Conservation (phyloP, 2,113 vertebrate species). For the Loxodonta africana region DNA sequence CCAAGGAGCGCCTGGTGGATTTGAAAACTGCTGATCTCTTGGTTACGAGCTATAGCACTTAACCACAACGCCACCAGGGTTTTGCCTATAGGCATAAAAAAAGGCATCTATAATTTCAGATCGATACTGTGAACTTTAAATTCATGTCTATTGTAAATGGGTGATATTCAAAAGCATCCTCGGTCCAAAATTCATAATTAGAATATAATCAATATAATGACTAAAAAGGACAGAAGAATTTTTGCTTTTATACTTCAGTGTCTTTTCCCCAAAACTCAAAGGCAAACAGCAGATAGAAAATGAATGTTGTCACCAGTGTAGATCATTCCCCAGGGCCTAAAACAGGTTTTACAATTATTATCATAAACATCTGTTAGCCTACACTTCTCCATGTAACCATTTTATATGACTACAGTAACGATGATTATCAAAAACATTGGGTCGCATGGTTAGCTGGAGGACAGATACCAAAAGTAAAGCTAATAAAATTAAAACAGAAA, state of each 20-base stretch:
- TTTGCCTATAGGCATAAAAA: no score
- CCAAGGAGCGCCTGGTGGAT: no score
- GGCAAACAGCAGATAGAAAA: neutral
- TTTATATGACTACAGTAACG: slow-evolving; percentile 2
- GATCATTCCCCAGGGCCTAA: neutral
- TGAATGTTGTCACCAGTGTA: neutral
- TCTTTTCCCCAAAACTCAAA: neutral
- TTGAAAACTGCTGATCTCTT: no score
- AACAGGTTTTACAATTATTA: neutral
- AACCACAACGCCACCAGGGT: no score
- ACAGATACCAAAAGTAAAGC: neutral
- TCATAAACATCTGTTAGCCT: slow-evolving; percentile 20
- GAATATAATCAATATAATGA: neutral
- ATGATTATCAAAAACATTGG: neutral
- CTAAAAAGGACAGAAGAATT: neutral
- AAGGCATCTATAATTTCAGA: slow-evolving; percentile 14
- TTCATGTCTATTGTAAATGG: neutral
- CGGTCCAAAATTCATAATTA: slow-evolving; percentile 15
- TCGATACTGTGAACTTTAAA: neutral
- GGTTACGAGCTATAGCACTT: no score
- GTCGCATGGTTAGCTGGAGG: neutral
- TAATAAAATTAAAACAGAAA: slow-evolving; percentile 7
- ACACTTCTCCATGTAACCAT: neutral
- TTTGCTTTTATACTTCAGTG: neutral
- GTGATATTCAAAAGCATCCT: slow-evolving; percentile 20